Conservation (phyloP, 2,888 invertebrate species). For the Apamea crenata region DNA sequence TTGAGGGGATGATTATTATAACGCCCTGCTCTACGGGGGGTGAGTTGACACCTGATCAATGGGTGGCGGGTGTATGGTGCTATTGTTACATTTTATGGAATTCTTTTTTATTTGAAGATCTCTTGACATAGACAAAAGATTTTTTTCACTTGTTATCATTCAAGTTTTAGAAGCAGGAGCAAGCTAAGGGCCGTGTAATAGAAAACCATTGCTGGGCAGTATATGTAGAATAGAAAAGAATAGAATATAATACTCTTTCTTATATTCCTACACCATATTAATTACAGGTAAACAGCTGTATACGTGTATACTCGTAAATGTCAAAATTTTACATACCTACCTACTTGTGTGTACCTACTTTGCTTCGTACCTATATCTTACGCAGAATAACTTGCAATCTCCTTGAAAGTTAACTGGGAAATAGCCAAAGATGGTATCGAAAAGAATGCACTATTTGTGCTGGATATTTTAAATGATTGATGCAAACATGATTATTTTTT, state of each 20-base stretch:
- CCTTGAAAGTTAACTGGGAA: neutral
- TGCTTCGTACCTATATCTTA: neutral
- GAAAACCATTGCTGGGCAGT: neutral
- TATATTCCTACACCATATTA: neutral
- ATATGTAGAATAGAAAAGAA: neutral
- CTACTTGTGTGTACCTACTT: neutral
- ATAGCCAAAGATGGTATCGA: neutral
- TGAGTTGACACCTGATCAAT: constrained; percentile 85
- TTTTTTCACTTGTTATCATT: constrained; percentile 14
- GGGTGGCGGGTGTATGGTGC: constrained; percentile 69
- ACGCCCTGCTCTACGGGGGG: constrained; percentile 73
- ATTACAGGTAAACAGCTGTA: no score
- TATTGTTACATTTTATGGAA: constrained; percentile 66
- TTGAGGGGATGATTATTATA: constrained; percentile 80
- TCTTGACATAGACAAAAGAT: constrained; percentile 33
- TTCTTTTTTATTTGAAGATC: constrained; percentile 58
- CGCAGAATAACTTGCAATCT: neutral
- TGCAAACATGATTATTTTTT: constrained; percentile 2
- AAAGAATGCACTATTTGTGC: neutral
- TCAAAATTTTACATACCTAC: neutral
- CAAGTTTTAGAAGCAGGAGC: constrained; percentile 2
- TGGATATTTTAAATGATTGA: neutral
- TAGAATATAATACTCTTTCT: neutral
- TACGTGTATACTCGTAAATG: neutral
- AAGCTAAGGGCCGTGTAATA: neutral